A percentile compares a stretch with the other conserved stretches of the same genome.
phyloP scores from a whole-genome alignment of 2,797 vertebrate species.

The Gambelia wislizenii region DNA sequence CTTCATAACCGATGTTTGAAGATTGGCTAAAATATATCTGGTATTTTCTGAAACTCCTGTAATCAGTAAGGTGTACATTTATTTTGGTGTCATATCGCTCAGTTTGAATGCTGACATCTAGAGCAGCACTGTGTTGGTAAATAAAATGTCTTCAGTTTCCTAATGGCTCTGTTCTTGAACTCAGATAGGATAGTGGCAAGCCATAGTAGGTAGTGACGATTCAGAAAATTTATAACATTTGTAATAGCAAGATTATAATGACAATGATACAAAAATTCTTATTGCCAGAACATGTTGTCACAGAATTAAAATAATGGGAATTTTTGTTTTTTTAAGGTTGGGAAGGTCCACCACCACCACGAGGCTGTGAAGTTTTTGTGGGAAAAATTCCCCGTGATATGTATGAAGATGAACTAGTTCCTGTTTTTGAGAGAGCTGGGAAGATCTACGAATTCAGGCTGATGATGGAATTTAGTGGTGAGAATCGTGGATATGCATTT shows the following conservation, averaged over 20 bases:
- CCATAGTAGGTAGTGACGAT: background rate
- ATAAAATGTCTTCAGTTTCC: no score
- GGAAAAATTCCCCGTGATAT: constrained; percentile 97
- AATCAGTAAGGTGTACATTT: no score
- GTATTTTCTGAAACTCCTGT: no score
- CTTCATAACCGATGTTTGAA: no score
- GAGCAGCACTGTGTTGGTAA: no score
- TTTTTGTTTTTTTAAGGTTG: constrained; percentile 83
- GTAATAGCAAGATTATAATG: background rate
- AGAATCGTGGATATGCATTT: constrained; percentile 97
- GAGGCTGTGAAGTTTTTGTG: constrained; percentile 96
- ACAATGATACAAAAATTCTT: background rate
- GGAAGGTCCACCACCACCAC: constrained; percentile 91
- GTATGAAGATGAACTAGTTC: constrained; percentile 94
- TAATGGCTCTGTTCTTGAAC: no score
- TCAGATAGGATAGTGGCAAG: no score
- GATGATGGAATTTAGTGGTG: constrained; percentile 98
- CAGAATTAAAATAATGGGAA: constrained; percentile 13
- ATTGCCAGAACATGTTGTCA: background rate
- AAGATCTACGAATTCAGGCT: constrained; percentile 94
- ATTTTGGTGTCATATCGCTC: no score
- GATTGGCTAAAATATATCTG: no score
- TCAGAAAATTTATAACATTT: background rate
- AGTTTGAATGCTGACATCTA: no score
- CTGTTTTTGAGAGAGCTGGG: constrained; percentile 91